phyloP scores from a whole-genome alignment of 2,888 invertebrate genomes.

The Agriopis marginaria region DNA sequence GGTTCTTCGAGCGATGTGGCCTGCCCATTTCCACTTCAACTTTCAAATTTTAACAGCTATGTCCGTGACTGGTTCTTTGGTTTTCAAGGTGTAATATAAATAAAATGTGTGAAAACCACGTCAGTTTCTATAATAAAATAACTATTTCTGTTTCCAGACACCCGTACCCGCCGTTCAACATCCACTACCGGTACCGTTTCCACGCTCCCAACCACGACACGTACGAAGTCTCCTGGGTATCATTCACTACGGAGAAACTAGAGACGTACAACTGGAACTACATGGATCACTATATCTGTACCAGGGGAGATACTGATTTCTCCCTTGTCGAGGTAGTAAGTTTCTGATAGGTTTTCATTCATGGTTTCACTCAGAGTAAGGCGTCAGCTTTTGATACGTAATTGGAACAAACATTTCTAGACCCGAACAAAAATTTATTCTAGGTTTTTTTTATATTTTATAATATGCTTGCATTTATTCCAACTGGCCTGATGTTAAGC shows the following conservation, averaged over 20 bases:
- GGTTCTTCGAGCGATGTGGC: too few relatives aligned
- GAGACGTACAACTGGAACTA: slow-evolving; percentile 99
- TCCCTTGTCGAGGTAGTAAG: slow-evolving; percentile 91
- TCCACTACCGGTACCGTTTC: slow-evolving; percentile 96
- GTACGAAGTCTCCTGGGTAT: slow-evolving; percentile 97
- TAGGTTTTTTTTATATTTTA: too few relatives aligned
- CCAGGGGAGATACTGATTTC: slow-evolving; percentile 97
- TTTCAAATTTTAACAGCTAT: too few relatives aligned
- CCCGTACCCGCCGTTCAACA: slow-evolving; percentile 96
- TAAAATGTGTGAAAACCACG: too few relatives aligned
- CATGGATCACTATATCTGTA: slow-evolving; percentile 98
- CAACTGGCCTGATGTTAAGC: too few relatives aligned
- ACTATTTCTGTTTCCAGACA: slow-evolving; percentile 87
- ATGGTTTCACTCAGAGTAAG: slow-evolving; percentile 3
- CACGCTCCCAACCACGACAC: slow-evolving; percentile 96
- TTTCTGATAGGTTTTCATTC: slow-evolving; percentile 19
- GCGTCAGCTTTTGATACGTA: not conserved
- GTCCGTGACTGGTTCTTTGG: too few relatives aligned
- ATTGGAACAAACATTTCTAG: not conserved
- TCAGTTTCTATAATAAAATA: too few relatives aligned
- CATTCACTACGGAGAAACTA: slow-evolving; percentile 96
- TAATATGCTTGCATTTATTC: too few relatives aligned
- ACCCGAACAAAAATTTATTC: too few relatives aligned
- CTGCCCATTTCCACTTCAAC: too few relatives aligned
- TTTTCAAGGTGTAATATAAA: too few relatives aligned